These are phyloP conservation scores for Tigriopus japonicus DNA, from an alignment of 1,140 invertebrate species.

Conservation along the genomic window DNA sequence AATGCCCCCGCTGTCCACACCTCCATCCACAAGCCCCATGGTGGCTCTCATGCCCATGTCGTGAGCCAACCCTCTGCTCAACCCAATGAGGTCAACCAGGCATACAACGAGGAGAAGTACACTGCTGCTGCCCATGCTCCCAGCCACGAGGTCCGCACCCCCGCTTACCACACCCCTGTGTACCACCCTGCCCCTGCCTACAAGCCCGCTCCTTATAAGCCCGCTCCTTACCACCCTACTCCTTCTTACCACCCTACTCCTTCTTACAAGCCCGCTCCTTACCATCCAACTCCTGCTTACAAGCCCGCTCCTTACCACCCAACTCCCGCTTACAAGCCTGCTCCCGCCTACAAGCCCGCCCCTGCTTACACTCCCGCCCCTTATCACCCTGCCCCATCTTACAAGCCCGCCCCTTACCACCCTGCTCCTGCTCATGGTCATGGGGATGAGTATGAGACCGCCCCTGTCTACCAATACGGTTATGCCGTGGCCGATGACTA, in stretches of 20 bases:
- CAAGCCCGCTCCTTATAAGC: background rate
- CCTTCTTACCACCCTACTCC: background rate
- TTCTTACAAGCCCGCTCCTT: background rate
- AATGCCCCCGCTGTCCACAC: background rate
- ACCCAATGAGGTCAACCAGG: background rate
- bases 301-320: conserved; percentile 12
- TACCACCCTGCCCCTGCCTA: conserved; percentile 3
- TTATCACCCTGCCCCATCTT: conserved; percentile 13
- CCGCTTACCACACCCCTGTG: background rate
- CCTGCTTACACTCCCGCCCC: conserved; percentile 6
- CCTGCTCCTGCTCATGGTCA: conserved; percentile 6
- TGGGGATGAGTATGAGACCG: background rate
- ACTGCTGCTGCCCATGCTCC: background rate
- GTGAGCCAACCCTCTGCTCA: background rate
- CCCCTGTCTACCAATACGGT: conserved; percentile 11
- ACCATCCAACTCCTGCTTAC: conserved; percentile 14
- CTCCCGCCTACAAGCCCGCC: background rate
- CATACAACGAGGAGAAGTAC: background rate
- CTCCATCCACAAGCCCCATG: conserved; percentile 1
- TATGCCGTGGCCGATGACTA: conserved; percentile 20
- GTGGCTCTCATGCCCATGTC: background rate
- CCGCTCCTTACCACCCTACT: no score
- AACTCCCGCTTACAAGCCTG: conserved; percentile 1
- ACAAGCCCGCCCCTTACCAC: conserved; percentile 13
- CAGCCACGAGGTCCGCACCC: background rate